These are phyloP conservation scores for Anguilla rostrata DNA, from an alignment of 2,113 vertebrate genomes.

Conservation along the genomic window DNA sequence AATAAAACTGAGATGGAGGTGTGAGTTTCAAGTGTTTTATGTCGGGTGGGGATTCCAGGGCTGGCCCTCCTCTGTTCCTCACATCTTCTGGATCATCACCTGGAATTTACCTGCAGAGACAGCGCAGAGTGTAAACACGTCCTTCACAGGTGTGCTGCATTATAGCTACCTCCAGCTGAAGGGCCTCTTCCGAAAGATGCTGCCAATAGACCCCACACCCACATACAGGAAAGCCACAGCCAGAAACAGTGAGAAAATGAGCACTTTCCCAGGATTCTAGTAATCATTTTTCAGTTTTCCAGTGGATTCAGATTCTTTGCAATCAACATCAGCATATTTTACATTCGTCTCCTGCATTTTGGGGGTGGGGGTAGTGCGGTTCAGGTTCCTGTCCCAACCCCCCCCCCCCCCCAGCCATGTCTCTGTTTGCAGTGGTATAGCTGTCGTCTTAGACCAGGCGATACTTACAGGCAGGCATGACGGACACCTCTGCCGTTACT, in stretches of 20 bases:
- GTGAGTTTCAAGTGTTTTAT: constrained; percentile 17
- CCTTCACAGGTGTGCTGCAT: not conserved
- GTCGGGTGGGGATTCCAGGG: not conserved
- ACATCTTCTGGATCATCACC: constrained; percentile 96
- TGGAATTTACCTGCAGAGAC: constrained; percentile 89
- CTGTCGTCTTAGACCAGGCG: not conserved
- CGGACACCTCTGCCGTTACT: constrained; percentile 92
- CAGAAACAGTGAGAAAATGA: too few species aligned
- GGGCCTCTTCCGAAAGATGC: too few species aligned
- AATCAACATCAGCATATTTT: too few species aligned
- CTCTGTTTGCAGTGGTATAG: not conserved
- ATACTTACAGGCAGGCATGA: constrained; percentile 91
- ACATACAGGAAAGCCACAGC: too few species aligned
- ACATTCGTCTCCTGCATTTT: too few species aligned
- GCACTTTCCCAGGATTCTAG: too few species aligned
- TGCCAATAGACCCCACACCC: too few species aligned
- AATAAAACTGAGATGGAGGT: constrained; percentile 13
- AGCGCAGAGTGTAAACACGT: not conserved
- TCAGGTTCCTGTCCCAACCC: too few species aligned
- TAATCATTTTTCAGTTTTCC: too few species aligned
- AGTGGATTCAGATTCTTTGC: too few species aligned
- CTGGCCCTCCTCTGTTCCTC: constrained; percentile 46
- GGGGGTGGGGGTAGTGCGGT: too few species aligned
- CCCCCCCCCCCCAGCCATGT: too few species aligned
- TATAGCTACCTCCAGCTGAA: not conserved